Evolutionary conservation across 2,888 invertebrate genomes (phyloP), one percentile per base, ranked within the genome.

Genomic region (Drosophila rubida): DNA sequence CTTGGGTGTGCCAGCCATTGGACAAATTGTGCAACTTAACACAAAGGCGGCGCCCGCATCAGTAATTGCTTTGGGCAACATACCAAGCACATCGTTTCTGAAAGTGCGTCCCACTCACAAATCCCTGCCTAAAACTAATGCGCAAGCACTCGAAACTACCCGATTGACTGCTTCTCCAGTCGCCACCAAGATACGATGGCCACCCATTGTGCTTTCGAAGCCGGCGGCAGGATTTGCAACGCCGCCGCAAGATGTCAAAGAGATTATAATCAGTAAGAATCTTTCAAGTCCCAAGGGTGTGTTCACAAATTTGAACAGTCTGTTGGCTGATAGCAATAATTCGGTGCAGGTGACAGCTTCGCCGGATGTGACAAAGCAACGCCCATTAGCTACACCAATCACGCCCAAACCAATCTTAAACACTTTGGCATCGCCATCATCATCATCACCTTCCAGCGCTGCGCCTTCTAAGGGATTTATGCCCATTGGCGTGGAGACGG

Each of bases 201-300:
- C 79, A 2, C 89, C 88, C 3, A 58, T 80, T 51, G 80, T 89
- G 71, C 64, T 13, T 32, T 64, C 32, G 5, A 23, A 51, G 0
- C 14, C 58, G 5, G 25, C 75, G 1, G 46, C 60, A 0, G 61
- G 50, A 4, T 70, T 79, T 23, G 37, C 22, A 2, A 59, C 64
- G 0, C 80, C 41, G 2, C 64, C 80, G 2, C 89, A 89, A 64
- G 76, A 85, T 0, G 82, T 91, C 1, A 90, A 90, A 51, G 88
- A 91, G 81, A 87, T 91, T 70, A 74, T 88, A 5, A 91, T 91
- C 6, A 90, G 90, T 51, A 91, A 91, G 65, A 81, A 82, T 53
- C 25, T 81, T 64, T 61, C 83, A 6, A 84, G 84, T 35, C 87
- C 84, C 0, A 84, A 84, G 37, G 84, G 84, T 7, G 80, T 84